Percentiles rank a stretch among this genome's conserved stretches.
Conservation (phyloP, 1,140 invertebrate species). For the Stegodyphus mimosarum region DNA sequence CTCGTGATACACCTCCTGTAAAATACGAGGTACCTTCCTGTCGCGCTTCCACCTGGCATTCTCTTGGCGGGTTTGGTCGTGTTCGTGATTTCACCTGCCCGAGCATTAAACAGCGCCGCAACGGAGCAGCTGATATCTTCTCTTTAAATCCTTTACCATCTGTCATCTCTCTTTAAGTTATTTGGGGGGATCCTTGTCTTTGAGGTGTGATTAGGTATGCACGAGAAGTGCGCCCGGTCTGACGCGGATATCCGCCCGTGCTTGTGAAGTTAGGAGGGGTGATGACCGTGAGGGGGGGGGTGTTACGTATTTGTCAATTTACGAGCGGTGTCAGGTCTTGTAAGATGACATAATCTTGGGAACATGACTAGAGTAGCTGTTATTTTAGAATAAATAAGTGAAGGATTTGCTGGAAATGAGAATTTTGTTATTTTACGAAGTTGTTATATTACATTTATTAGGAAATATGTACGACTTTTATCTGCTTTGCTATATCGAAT, state of each 20-base stretch:
- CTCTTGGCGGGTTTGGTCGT: neutral
- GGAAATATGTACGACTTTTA: too few relatives aligned
- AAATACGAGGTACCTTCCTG: slow-evolving; percentile 5
- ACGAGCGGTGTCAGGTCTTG: too few relatives aligned
- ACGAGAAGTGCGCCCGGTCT: neutral
- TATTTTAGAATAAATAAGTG: too few relatives aligned
- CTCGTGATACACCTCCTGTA: neutral
- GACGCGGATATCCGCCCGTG: slow-evolving; percentile 33
- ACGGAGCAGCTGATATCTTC: slow-evolving; percentile 1
- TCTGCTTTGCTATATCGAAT: too few relatives aligned
- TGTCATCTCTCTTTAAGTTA: neutral
- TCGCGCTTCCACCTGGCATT: slow-evolving; percentile 15
- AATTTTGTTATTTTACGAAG: too few relatives aligned
- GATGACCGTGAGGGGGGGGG: neutral
- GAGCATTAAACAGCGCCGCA: neutral
- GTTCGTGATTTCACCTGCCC: slow-evolving; percentile 10
- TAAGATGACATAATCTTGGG: too few relatives aligned
- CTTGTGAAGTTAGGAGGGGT: neutral
- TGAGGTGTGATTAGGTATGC: slow-evolving; percentile 33
- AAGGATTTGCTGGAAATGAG: too few relatives aligned
- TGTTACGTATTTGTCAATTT: too few relatives aligned
- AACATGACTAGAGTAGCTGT: too few relatives aligned
- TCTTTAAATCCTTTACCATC: slow-evolving; percentile 38
- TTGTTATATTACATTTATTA: too few relatives aligned
- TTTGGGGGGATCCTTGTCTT: neutral